Conservation (phyloP, 92 coral and sea anemone species). For the Anthopleura xanthogrammica region DNA sequence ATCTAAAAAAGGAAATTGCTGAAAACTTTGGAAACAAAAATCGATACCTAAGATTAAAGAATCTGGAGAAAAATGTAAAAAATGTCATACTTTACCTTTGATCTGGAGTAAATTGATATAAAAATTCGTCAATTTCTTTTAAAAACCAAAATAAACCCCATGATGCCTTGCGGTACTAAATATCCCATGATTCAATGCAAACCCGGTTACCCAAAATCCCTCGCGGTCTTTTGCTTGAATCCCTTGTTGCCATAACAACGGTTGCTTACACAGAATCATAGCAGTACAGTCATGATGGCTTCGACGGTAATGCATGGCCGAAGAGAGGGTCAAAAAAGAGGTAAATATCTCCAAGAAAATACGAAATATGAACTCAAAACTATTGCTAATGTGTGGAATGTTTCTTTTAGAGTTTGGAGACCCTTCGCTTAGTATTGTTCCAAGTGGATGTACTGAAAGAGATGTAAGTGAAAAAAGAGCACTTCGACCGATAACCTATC, state of each 20-base stretch:
- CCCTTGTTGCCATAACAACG: slow-evolving; percentile 46
- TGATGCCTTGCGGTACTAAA: neutral
- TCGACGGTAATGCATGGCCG: slow-evolving; percentile 89
- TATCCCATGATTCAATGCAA: slow-evolving; percentile 15
- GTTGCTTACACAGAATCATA: slow-evolving; percentile 3
- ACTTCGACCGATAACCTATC: neutral
- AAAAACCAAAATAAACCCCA: neutral
- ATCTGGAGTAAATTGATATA: too few relatives aligned
- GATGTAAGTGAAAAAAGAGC: slow-evolving; percentile 59
- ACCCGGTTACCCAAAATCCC: neutral
- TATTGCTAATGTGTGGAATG: neutral
- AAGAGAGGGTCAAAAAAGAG: slow-evolving; percentile 89
- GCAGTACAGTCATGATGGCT: slow-evolving; percentile 68
- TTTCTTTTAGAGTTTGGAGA: slow-evolving; percentile 35
- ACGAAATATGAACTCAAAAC: neutral
- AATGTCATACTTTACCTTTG: neutral
- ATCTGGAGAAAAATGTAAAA: too few relatives aligned
- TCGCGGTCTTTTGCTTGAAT: neutral
- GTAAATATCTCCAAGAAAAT: slow-evolving; percentile 42
- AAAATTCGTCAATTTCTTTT: neutral
- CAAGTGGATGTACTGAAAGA: slow-evolving; percentile 83
- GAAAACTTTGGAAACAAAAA: too few relatives aligned
- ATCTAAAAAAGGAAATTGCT: too few relatives aligned
- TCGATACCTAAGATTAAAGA: too few relatives aligned
- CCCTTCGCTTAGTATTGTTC: slow-evolving; percentile 67